These are phyloP conservation scores for Lagria hirta DNA, from an alignment of 2,888 invertebrate genomes.

Conservation along the genomic window DNA sequence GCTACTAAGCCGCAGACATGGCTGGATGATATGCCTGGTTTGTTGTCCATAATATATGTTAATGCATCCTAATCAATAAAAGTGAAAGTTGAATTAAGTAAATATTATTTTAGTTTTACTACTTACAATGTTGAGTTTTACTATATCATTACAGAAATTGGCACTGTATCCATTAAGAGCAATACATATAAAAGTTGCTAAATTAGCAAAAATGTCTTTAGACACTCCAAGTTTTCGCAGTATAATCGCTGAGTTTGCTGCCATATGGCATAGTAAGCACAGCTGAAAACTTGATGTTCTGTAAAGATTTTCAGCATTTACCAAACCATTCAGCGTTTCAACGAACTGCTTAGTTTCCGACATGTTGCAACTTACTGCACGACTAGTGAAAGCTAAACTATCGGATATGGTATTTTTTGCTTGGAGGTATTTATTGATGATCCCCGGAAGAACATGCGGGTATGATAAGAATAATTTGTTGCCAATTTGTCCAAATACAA, in stretches of 20 bases:
- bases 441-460: too few relatives aligned
- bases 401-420: too few relatives aligned
- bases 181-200: slow-evolving; percentile 21
- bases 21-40: slow-evolving; percentile 56
- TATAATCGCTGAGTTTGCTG: slow-evolving; percentile 21
- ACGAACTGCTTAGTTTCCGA: too few relatives aligned
- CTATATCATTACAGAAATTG: slow-evolving; percentile 32
- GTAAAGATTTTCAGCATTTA: too few relatives aligned
- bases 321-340: too few relatives aligned
- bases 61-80: slow-evolving; percentile 65
- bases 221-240: slow-evolving; percentile 24
- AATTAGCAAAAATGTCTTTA: slow-evolving; percentile 15
- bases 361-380: too few relatives aligned
- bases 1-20: slow-evolving; percentile 60
- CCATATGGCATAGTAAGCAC: slow-evolving; percentile 25
- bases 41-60: slow-evolving; percentile 60
- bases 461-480: too few relatives aligned
- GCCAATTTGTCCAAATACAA: too few relatives aligned
- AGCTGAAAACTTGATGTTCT: too few relatives aligned
- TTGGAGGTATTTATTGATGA: too few relatives aligned
- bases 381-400: too few relatives aligned
- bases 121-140: slow-evolving; percentile 30
- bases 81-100: slow-evolving; percentile 33
- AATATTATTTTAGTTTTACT: slow-evolving; percentile 13
- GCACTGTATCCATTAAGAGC: slow-evolving; percentile 21